A percentile compares a stretch with the other conserved stretches of the same genome.
Evolutionary conservation across 1,140 invertebrate genomes (phyloP).

Genomic region (Megalopta genalis): DNA sequence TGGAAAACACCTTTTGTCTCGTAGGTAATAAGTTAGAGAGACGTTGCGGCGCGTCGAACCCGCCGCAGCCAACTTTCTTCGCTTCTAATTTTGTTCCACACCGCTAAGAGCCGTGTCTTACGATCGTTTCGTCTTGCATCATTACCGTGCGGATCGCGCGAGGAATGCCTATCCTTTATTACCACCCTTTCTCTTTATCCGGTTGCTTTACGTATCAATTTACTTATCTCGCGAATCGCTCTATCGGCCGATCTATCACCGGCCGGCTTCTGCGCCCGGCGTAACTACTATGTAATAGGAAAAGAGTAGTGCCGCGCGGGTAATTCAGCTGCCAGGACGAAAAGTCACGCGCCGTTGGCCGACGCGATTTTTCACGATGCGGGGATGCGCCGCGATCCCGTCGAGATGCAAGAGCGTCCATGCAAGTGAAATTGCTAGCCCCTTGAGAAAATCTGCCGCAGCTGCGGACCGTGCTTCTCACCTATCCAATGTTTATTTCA

Average conservation of each 20-base stretch:
- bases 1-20: conserved; percentile 15
- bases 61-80: conserved; percentile 31
- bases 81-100: conserved; percentile 58
- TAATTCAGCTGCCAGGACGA: conserved; percentile 59
- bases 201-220: conserved; percentile 65
- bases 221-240: conserved; percentile 65
- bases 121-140: conserved; percentile 54
- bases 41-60: conserved; percentile 49
- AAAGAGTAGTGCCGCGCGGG: conserved; percentile 49
- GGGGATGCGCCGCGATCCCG: background rate
- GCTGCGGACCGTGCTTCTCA: no score
- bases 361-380: background rate
- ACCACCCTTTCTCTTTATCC: conserved; percentile 58
- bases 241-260: conserved; percentile 54
- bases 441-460: no score
- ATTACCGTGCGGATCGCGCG: conserved; percentile 51
- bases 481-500: no score
- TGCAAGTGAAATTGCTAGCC: no score
- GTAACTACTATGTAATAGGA: conserved; percentile 51
- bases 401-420: background rate
- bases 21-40: conserved; percentile 28
- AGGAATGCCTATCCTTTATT: conserved; percentile 60
- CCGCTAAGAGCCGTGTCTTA: conserved; percentile 53
- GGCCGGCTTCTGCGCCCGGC: conserved; percentile 46
- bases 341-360: conserved; percentile 47